Evolutionary conservation across 2,797 vertebrate species (phyloP).

Genomic region (Argentina silus): DNA sequence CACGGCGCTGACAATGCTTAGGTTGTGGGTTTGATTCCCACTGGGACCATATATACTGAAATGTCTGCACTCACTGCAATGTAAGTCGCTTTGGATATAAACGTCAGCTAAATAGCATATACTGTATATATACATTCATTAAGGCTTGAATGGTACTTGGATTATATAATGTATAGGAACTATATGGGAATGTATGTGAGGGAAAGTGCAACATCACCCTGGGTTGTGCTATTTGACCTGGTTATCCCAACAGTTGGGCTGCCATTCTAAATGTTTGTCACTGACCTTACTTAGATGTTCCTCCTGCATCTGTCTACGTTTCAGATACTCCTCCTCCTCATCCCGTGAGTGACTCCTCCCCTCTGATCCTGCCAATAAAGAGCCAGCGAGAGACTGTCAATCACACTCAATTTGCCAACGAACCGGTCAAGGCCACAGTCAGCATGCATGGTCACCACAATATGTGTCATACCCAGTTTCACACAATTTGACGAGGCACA

Average conservation of each 20-base stretch:
- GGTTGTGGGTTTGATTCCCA: too few species aligned
- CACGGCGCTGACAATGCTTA: too few species aligned
- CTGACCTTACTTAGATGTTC: conserved; percentile 86
- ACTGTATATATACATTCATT: too few species aligned
- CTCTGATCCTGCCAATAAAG: conserved; percentile 74
- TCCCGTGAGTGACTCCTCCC: conserved; percentile 83
- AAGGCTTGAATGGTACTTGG: too few species aligned
- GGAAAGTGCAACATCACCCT: too few species aligned
- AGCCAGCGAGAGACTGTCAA: not conserved
- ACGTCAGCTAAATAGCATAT: too few species aligned
- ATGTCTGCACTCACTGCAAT: too few species aligned
- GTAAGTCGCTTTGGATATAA: too few species aligned
- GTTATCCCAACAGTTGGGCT: too few species aligned
- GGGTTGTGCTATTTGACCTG: not conserved
- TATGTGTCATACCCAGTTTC: too few species aligned
- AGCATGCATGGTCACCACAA: not conserved
- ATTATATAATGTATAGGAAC: too few species aligned
- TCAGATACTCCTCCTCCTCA: conserved; percentile 85
- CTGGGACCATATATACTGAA: too few species aligned
- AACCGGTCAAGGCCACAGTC: not conserved
- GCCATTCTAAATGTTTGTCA: not conserved
- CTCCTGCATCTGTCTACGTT: conserved; percentile 86
- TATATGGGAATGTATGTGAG: not conserved
- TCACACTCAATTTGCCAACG: not conserved
- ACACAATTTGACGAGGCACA: not conserved